These are phyloP conservation scores for Vidua macroura DNA, from an alignment of 2,113 vertebrate genomes.

Conservation along the genomic window DNA sequence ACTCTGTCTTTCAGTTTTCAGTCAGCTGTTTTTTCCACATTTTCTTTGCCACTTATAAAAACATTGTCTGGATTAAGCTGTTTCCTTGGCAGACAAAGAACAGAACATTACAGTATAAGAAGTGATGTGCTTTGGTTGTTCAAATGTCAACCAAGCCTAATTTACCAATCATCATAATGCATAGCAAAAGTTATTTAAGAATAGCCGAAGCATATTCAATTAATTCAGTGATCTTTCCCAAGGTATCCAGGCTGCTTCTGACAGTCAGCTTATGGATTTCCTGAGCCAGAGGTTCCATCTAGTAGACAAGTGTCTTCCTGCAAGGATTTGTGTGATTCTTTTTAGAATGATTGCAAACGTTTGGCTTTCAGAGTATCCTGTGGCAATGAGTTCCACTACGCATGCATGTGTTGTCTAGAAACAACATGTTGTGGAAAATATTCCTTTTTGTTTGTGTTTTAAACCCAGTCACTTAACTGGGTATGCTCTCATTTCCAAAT, in stretches of 20 bases:
- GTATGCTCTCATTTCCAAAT: background rate
- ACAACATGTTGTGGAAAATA: background rate
- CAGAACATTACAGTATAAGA: background rate
- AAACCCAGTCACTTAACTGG: background rate
- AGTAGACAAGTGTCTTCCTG: background rate
- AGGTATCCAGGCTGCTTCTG: background rate
- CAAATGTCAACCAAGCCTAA: background rate
- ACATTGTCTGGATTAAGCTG: background rate
- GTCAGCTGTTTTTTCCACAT: background rate
- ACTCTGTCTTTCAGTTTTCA: background rate
- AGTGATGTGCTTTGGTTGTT: background rate
- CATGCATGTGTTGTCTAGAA: background rate
- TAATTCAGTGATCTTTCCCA: background rate
- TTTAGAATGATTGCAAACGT: background rate
- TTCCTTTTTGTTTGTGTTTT: background rate
- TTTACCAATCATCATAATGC: background rate
- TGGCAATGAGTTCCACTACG: background rate
- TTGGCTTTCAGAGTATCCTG: background rate
- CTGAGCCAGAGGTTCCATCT: background rate
- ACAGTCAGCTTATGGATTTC: background rate
- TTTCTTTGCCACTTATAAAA: background rate
- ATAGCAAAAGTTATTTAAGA: background rate
- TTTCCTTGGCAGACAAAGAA: background rate
- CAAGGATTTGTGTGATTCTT: background rate
- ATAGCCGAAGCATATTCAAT: background rate